Base-by-base conservation (phyloP, 2,888 invertebrate species). In the Taphrorychus bicolor region DNA sequence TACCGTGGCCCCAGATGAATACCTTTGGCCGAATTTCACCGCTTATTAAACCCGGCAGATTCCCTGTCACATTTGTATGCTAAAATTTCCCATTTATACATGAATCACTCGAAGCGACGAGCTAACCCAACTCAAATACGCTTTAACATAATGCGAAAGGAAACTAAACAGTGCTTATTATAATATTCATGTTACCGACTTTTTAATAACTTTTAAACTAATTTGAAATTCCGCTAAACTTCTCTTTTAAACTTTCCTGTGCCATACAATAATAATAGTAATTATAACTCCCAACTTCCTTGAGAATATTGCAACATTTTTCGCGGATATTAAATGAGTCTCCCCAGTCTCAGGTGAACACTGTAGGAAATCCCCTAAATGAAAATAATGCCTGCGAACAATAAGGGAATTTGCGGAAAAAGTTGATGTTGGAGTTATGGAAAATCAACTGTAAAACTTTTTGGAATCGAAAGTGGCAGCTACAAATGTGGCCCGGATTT, bases 181-280 rank as follows among this genome's bases (percentile, higher is more conserved):
- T 24, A 58, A 59, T 64, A 59, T 64, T 59, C 64, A 64, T 58
- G 64, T 19, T 23, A 24, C 42, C 45, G 64, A 64, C 49, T 58
- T 64, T 64, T 64, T 64, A 64, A 64, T 64, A 64, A 64, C 64
- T 64, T 58, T 45, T 58, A 64, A 64, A 64, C 64, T 64, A 59
- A 64, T 64, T 59, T 59, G 45, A 64, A 64, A 64, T 64, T 59
- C 59, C 53, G 52, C 22, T 40, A 54, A 64, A 52, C 52, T 64
- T 58, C 59, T 14, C 3, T 45, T 42, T 59, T 4, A 59, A 64
- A 64, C 59, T 59, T 59, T 18, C 57, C 52, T 23, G 18, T 24
- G 40, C 53, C 42, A 32, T 53, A 59, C 58, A 53, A 51, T 52
- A 58, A 51, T 57, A 52, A 58, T n/a, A n/a, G n/a, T 64, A 58